Conservation (phyloP, 2,888 invertebrate genomes). For the Platypus cylindrus region DNA sequence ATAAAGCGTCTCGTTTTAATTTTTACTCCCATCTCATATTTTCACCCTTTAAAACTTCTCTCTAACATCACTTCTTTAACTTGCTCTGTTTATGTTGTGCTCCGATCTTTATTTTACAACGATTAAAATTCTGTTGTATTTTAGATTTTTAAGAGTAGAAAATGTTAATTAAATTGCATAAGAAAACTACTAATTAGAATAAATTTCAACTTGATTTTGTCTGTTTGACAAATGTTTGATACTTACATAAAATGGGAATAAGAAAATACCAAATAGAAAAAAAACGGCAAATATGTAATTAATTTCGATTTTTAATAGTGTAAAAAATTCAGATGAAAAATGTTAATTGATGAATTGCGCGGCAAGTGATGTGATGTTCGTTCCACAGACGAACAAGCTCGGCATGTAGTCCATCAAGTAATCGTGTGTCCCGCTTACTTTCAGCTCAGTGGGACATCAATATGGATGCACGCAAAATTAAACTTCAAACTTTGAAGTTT, state of each 20-base stretch:
- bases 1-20: conserved; percentile 30
- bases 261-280: too few relatives aligned
- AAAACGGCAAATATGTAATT: too few relatives aligned
- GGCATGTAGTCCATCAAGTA: conserved; percentile 10
- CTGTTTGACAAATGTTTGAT: too few relatives aligned
- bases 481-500: too few relatives aligned
- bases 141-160: too few relatives aligned
- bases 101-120: conserved; percentile 4
- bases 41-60: conserved; percentile 29
- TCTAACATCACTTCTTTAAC: conserved; percentile 25
- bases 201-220: too few relatives aligned
- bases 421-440: conserved; percentile 10
- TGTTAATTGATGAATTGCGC: conserved; percentile 1
- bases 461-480: conserved; percentile 13
- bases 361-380: conserved; percentile 3
- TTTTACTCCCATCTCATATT: conserved; percentile 29
- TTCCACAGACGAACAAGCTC: conserved; percentile 8
- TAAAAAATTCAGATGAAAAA: conserved; percentile 3
- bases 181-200: too few relatives aligned
- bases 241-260: too few relatives aligned
- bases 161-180: too few relatives aligned
- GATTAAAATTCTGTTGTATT: too few relatives aligned
- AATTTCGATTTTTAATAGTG: too few relatives aligned
- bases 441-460: conserved; percentile 12
- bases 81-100: conserved; percentile 18